Evolutionary conservation across 2,113 vertebrate genomes (phyloP).

Genomic region (Ondatra zibethicus): DNA sequence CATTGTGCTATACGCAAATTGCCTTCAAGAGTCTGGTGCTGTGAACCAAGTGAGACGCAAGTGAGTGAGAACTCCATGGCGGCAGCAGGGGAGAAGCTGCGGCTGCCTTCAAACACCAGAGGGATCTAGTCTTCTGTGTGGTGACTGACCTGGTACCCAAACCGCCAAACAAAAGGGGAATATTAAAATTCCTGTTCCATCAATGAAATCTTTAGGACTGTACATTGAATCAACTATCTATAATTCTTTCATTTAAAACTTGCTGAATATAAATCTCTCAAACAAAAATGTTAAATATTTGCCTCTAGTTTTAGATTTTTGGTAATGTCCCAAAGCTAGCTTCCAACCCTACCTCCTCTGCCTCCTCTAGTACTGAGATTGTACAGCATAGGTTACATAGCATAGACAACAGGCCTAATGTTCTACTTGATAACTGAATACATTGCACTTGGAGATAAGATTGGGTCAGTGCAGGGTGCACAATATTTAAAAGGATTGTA

Average conservation of each 20-base stretch:
- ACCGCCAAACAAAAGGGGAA: conserved; percentile 2
- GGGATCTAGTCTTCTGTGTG: neutral
- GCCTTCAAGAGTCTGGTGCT: conserved; percentile 51
- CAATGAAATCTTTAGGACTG: neutral
- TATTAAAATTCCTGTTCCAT: neutral
- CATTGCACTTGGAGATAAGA: neutral
- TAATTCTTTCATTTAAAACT: neutral
- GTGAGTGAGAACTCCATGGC: conserved; percentile 21
- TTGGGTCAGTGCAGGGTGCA: neutral
- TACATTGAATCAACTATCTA: neutral
- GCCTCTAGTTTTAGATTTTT: neutral
- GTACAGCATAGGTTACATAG: neutral
- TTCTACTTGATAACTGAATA: neutral
- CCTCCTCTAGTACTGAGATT: no score
- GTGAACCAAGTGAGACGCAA: conserved; percentile 33
- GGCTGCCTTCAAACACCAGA: neutral
- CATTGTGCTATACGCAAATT: conserved; percentile 78
- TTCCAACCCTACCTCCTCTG: accelerated
- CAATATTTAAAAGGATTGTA: neutral
- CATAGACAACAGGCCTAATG: neutral
- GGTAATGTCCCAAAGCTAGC: no score
- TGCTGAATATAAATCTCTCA: neutral
- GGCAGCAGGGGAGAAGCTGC: no score
- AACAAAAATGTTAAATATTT: neutral
- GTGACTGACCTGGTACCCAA: neutral